Evolutionary conservation across 2,797 vertebrate genomes (phyloP), one percentile per base, ranked within the genome.

Genomic region (Betta splendens): DNA sequence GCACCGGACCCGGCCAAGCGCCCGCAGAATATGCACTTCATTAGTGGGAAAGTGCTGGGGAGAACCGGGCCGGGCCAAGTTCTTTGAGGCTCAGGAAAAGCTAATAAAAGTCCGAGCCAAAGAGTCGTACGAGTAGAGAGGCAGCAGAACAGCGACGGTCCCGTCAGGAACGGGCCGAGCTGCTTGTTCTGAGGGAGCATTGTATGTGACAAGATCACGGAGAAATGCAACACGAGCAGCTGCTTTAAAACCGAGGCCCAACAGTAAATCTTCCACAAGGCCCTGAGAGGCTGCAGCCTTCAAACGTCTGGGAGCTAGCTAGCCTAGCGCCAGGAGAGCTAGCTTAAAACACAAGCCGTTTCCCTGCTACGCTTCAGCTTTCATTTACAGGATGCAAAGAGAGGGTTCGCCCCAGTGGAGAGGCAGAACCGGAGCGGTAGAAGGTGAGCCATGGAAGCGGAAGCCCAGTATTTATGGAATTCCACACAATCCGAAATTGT

Each of bases 11-110:
- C 32, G 13, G 81, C 86, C 83, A 87, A 87, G 59, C 54, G 59
- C 79, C 59, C 44, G 78, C 86, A 83, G 83, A 92, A 92, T 91
- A 84, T 91, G 87, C 87, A 91, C 87, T 91, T 92, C 89, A 92
- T 92, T 91, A 92, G 84, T 83, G 85, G 80, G 85, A 91, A 90
- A 91, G 88, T 86, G 86, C 89, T 58, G 84, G 76, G 76, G 82
- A 89, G 85, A 79, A 83, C 76, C 69, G 23, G 77, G 47, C 70
- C 29, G n/a, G 74, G 89, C 89, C 87, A 92, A 91, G 82, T 87
- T 89, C 87, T 89, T 81, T 89, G 87, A 87, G 86, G 88, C 87
- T 83, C 80, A 73, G 81, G 86, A 87, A 88, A 89, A 87, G 85
- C 85, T 88, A 82, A 91, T 91, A 91, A 92, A 91, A 90, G 45